A percentile compares a stretch with the other conserved stretches of the same genome.
These are phyloP conservation scores for Callorhinus ursinus DNA, from an alignment of 2,113 vertebrate species.

Conservation along the genomic window DNA sequence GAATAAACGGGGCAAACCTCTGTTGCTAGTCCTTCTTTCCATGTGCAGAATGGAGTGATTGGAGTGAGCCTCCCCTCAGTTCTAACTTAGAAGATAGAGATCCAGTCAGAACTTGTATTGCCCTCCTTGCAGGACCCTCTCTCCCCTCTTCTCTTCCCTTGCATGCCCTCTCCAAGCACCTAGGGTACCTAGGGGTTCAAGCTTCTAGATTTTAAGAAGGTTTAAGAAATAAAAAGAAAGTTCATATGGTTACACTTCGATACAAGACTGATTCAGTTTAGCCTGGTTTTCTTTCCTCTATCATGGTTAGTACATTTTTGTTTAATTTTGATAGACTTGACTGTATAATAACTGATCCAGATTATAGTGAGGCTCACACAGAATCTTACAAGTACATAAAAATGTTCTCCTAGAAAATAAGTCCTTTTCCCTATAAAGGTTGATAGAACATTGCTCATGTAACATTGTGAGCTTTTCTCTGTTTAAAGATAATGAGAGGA, in stretches of 20 bases:
- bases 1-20: not conserved
- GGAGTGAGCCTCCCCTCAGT: not conserved
- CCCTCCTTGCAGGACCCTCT: not conserved
- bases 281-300: not conserved
- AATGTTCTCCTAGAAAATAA: slow-evolving; percentile 3
- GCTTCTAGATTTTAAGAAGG: not conserved
- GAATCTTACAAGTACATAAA: slow-evolving; percentile 14
- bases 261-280: not conserved
- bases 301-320: not conserved
- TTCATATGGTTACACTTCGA: not conserved
- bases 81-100: not conserved
- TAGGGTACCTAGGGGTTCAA: not conserved
- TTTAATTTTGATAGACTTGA: slow-evolving; percentile 38
- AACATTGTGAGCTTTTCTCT: not conserved
- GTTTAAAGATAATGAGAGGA: not conserved
- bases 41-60: not conserved
- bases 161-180: not conserved
- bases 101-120: not conserved
- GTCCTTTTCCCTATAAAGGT: not conserved
- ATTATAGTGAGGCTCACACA: not conserved
- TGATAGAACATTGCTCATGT: not conserved
- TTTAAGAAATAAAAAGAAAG: slow-evolving; percentile 27
- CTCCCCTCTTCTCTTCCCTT: not conserved
- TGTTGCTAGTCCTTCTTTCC: not conserved
- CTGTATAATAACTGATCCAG: not conserved